Evolutionary conservation across 1,140 invertebrate genomes (phyloP), one percentile per base, ranked within the genome.

Genomic region (Lucilia cuprina): DNA sequence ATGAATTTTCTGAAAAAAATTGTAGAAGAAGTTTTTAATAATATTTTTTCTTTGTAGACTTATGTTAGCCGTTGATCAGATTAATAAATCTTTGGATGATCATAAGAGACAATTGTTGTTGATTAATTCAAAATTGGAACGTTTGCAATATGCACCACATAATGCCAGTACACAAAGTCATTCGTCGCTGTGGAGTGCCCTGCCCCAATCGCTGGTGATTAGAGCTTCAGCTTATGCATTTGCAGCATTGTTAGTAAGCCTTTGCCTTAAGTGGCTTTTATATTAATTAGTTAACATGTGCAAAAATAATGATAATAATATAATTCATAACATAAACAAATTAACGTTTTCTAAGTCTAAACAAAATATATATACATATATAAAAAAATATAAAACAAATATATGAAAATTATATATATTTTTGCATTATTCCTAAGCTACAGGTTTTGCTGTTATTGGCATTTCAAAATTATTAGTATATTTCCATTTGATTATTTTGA

Each of bases 71-170:
- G 70, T 91, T 12, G 90, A 90, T 13, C 88, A 89, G 78, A 83
- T 91, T 13, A 91, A 89, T 60, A 82, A 82, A 8, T 86, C 87
- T 8, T 82, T 91, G 82, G 88, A 89, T 60, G 78, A 84, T n/a
- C 90, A 91, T 21, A 85, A 89, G 17, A 86, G 86, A 13, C 89
- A 90, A 82, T 78, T 91, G 17, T 85, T 86, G n/a, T 85, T 86
- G 19, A 90, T 91, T 8, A 84, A 86, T 50, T 83, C 84, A 30
- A 86, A 87, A 8, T 82, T 91, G 74, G 89, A 91, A 12, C 86
- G 89, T 1, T 87, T 91, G 35, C 89, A 90, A 83, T 91, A 87
- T 77, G 86, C 89, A 7, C 89, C 89, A 4, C 60, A 85, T 19
- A 70, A 21, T 65, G 12, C 80, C 55, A 55, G 65, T 84, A 60